Evolutionary conservation across 2,888 invertebrate species (phyloP).

Genomic region (Pterostichus madidus): DNA sequence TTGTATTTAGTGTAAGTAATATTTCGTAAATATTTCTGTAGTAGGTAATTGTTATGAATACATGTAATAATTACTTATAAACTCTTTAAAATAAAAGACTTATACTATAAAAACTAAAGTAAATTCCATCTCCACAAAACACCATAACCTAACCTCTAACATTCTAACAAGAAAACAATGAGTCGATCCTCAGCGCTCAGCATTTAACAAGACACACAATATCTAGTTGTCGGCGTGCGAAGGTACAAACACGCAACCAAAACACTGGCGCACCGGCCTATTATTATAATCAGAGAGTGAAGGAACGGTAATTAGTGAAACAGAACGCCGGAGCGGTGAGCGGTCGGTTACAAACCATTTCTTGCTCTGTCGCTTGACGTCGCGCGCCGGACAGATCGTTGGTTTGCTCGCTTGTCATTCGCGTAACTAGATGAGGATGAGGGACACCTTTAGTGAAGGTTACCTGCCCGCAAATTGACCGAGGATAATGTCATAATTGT

Average conservation of each 20-base stretch:
- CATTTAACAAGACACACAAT: constrained; percentile 48
- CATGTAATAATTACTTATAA: no score
- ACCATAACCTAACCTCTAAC: no score
- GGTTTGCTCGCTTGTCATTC: constrained; percentile 22
- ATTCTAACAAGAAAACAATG: constrained; percentile 49
- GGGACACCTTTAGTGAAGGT: constrained; percentile 9
- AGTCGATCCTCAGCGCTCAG: not conserved
- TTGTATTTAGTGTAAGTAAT: no score
- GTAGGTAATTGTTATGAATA: no score
- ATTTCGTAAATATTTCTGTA: no score
- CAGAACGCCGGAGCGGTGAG: not conserved
- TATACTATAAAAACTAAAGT: no score
- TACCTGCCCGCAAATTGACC: constrained; percentile 16
- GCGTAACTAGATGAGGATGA: constrained; percentile 25
- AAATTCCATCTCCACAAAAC: no score
- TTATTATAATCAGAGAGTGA: constrained; percentile 63
- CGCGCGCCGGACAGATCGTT: not conserved
- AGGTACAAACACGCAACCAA: constrained; percentile 39
- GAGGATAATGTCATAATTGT: constrained; percentile 2
- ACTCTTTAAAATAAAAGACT: no score
- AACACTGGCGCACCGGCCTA: constrained; percentile 50
- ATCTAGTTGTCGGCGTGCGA: constrained; percentile 34
- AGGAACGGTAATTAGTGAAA: constrained; percentile 62
- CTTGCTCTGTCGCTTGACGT: not conserved
- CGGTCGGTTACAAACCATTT: constrained; percentile 13